Evolutionary conservation across 2,113 vertebrate species (phyloP).

Genomic region (Odontesthes bonariensis): DNA sequence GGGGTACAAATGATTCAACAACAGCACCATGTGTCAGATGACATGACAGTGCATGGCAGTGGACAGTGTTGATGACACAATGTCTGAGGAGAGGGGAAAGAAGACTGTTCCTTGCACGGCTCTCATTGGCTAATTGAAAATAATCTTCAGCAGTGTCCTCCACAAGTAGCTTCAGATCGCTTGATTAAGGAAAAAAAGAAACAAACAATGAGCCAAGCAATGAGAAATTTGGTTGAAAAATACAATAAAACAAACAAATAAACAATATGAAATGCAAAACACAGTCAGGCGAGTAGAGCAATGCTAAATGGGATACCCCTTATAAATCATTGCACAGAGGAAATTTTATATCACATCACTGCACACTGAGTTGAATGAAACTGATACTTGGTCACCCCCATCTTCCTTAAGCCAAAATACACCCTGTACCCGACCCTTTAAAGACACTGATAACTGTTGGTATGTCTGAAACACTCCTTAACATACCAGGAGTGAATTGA

Average conservation of each 20-base stretch:
- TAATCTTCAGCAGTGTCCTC: conserved; percentile 37
- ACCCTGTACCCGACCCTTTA: conserved; percentile 40
- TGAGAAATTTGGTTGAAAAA: too few species aligned
- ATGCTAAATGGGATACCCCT: conserved; percentile 19
- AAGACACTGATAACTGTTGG: conserved; percentile 14
- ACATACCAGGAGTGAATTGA: conserved; percentile 43
- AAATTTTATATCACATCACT: conserved; percentile 44
- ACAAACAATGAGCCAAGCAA: too few species aligned
- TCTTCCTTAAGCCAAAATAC: conserved; percentile 42
- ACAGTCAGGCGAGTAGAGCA: too few species aligned
- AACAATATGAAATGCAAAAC: too few species aligned
- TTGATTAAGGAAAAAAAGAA: conserved; percentile 22
- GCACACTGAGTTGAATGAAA: conserved; percentile 42
- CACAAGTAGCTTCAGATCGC: conserved; percentile 30
- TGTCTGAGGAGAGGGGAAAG: conserved; percentile 47
- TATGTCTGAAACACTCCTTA: conserved; percentile 50
- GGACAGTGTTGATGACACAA: conserved; percentile 37
- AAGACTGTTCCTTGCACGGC: conserved; percentile 41
- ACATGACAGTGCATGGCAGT: conserved; percentile 45
- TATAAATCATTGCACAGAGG: conserved; percentile 54
- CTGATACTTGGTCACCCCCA: conserved; percentile 41
- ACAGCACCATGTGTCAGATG: conserved; percentile 33
- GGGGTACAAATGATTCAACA: conserved; percentile 31
- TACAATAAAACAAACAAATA: too few species aligned
- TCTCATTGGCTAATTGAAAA: conserved; percentile 50